phyloP scores from a whole-genome alignment of 30 jellyfish, hydroid and myxozoan species.

The Hydractinia echinata region DNA sequence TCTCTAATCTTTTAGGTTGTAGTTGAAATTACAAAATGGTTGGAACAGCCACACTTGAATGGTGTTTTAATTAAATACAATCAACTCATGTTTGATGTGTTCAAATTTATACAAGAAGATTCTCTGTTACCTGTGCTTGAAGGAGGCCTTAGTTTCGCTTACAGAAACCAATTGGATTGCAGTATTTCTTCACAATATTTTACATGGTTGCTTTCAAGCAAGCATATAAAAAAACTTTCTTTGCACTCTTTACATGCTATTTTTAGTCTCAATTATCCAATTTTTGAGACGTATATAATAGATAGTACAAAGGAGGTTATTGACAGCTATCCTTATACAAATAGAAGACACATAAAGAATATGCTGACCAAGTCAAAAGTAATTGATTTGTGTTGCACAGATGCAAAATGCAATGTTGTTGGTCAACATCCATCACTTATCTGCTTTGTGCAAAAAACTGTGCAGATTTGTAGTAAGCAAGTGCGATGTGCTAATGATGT shows the following conservation, averaged over 20 bases:
- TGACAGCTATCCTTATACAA: background rate
- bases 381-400: background rate
- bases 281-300: background rate
- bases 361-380: background rate
- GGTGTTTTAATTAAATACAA: too few relatives aligned
- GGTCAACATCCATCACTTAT: slow-evolving; percentile 10
- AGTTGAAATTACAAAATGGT: too few relatives aligned
- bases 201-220: background rate
- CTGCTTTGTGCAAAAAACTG: background rate
- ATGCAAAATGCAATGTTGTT: background rate
- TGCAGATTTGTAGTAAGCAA: too few relatives aligned
- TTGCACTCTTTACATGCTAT: background rate
- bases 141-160: too few relatives aligned
- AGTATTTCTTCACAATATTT: too few relatives aligned
- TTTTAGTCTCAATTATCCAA: background rate
- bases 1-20: too few relatives aligned
- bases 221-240: background rate
- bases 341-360: background rate
- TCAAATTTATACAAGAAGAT: too few relatives aligned
- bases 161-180: too few relatives aligned
- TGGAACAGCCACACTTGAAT: too few relatives aligned
- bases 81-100: too few relatives aligned
- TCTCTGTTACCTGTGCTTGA: too few relatives aligned
- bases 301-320: background rate
- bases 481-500: background rate